Conservation (phyloP, 2,888 invertebrate genomes). For the Synanthedon formicaeformis region DNA sequence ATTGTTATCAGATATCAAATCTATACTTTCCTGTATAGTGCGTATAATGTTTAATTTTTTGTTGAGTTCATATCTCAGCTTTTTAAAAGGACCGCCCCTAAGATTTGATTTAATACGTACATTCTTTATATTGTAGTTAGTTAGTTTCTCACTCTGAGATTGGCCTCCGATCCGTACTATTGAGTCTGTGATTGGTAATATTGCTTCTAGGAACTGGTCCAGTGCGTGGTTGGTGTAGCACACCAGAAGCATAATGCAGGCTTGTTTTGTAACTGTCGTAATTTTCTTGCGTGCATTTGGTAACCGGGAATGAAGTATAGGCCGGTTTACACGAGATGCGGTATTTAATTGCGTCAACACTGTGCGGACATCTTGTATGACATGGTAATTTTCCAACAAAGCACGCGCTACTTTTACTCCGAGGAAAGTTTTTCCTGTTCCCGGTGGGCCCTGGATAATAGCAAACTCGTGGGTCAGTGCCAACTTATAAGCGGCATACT, state of each 20-base stretch:
- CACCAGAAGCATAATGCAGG: conserved; percentile 75
- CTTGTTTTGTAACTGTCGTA: conserved; percentile 11
- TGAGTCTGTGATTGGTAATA: conserved; percentile 66
- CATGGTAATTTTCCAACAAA: no score
- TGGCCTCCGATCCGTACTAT: conserved; percentile 79
- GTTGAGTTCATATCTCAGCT: not conserved
- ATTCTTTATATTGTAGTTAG: conserved; percentile 52
- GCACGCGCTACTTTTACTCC: conserved; percentile 78
- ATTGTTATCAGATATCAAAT: not conserved
- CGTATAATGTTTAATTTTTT: not conserved
- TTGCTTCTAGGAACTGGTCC: conserved; percentile 84
- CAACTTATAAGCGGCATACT: conserved; percentile 73
- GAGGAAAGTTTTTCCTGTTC: conserved; percentile 86
- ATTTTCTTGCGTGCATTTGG: conserved; percentile 66
- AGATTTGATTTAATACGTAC: conserved; percentile 12
- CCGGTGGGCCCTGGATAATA: conserved; percentile 88
- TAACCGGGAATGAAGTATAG: no score
- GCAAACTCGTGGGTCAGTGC: conserved; percentile 78
- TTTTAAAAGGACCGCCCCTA: not conserved
- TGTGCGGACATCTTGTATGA: no score
- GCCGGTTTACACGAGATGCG: no score
- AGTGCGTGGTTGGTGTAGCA: conserved; percentile 89
- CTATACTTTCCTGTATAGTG: not conserved
- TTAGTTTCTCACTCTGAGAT: conserved; percentile 64
- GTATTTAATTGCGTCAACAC: no score